phyloP scores from a whole-genome alignment of 2,888 invertebrate species.

The Temnothorax unifasciatus region DNA sequence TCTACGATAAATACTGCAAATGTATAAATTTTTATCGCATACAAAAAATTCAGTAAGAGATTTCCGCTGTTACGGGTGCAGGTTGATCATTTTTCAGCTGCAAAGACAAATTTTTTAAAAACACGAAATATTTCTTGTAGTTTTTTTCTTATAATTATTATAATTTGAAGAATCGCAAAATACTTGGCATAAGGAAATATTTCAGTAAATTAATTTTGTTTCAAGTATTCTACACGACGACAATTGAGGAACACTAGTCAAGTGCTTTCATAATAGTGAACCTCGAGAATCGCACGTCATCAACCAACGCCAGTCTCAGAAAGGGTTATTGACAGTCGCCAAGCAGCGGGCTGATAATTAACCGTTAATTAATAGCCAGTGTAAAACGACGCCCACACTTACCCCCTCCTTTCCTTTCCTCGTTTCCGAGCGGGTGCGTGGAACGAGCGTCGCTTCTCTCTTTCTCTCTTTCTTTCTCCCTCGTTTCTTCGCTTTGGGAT shows the following conservation, averaged over 20 bases:
- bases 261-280: slow-evolving; percentile 41
- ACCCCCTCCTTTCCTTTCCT: slow-evolving; percentile 27
- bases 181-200: background rate
- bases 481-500: slow-evolving; percentile 43
- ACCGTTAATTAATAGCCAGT: slow-evolving; percentile 78
- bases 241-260: slow-evolving; percentile 9
- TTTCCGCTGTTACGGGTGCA: background rate
- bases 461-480: slow-evolving; percentile 16
- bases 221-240: slow-evolving; percentile 17
- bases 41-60: background rate
- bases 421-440: background rate
- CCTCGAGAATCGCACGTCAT: slow-evolving; percentile 19
- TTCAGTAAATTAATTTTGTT: background rate
- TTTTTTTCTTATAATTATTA: background rate
- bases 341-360: slow-evolving; percentile 74
- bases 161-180: background rate
- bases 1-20: background rate
- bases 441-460: slow-evolving; percentile 34
- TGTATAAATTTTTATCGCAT: background rate
- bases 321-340: slow-evolving; percentile 69
- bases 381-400: slow-evolving; percentile 65
- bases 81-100: background rate
- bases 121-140: background rate
- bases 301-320: slow-evolving; percentile 25
- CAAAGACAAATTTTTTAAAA: background rate